Evolutionary conservation across 2,797 vertebrate genomes (phyloP).

Genomic region (Phrynocephalus guinanensis): DNA sequence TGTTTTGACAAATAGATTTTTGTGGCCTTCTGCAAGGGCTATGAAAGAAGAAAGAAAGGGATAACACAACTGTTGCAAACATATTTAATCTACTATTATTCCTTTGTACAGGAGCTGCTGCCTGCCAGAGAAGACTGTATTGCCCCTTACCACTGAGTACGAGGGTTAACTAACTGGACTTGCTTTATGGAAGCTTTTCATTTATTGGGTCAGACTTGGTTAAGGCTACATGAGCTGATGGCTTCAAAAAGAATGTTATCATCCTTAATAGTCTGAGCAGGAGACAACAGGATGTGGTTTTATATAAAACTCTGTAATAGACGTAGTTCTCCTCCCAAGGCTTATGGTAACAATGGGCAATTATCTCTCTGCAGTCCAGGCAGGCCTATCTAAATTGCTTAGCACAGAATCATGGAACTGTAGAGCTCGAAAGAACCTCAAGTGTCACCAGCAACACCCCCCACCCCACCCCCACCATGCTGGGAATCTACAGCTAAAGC

Average conservation of each 20-base stretch:
- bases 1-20: too few relatives aligned
- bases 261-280: not conserved
- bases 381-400: not conserved
- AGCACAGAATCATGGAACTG: too few relatives aligned
- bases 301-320: not conserved
- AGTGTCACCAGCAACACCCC: too few relatives aligned
- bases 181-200: not conserved
- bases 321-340: not conserved
- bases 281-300: not conserved
- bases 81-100: too few relatives aligned
- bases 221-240: not conserved
- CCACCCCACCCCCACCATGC: too few relatives aligned
- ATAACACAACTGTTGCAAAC: too few relatives aligned
- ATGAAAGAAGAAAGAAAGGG: too few relatives aligned
- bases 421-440: too few relatives aligned
- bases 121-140: too few relatives aligned
- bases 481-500: too few relatives aligned
- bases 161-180: not conserved
- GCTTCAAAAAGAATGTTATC: not conserved
- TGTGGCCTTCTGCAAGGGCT: too few relatives aligned
- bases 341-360: not conserved
- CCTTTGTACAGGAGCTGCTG: too few relatives aligned
- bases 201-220: conserved; percentile 13
- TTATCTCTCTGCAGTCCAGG: not conserved
- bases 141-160: not conserved